Base-by-base conservation (phyloP, 2,113 vertebrate species). In the Eidolon helvum region DNA sequence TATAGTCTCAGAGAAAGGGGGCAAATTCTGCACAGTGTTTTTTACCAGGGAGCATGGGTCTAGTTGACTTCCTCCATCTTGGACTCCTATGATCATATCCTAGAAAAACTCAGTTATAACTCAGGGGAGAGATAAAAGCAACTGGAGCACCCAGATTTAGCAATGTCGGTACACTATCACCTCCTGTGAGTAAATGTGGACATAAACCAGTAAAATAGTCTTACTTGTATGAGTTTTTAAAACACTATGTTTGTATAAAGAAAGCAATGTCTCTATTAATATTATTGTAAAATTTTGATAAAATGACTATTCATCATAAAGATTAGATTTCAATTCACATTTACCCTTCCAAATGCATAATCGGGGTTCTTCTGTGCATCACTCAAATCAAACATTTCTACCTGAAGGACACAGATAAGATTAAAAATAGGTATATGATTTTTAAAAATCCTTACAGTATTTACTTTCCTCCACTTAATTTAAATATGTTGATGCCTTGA, bases 301-400 rank as follows among this genome's bases (percentile, higher is more conserved):
- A 84, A 89, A 35, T 35, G 26, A 18, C 11, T 40, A 59, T 80
- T 59, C 33, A 18, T 75, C 45, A 19, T 43, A 75, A 50, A 30
- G 30, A 55, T 55, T 30, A 30, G 15, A 92, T 38, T 71, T 72
- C 63, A 93, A 66, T 89, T 71, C 55, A 57, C 53, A 7, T 48
- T 57, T 30, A n/a, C 4, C 84, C 35, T 71, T 55, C 69, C 19
- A 69, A 66, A 83, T 12, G 24, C 43, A 24, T 35, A 80, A 33
- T 12, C 26, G 10, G 8, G 10, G 1, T 12, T 63, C 22, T 87
- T 45, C 10, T 33, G 33, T 38, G 15, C 48, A 40, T 82, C 72
- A 55, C 40, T 80, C 91, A 82, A 53, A 57, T 40, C 59, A 95
- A 91, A 65, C 16, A 66, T 43, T 78, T 86, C 9, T 45, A n/a